phyloP scores from a whole-genome alignment of 2,888 invertebrate genomes.

The Hydroisotoma schaefferi region DNA sequence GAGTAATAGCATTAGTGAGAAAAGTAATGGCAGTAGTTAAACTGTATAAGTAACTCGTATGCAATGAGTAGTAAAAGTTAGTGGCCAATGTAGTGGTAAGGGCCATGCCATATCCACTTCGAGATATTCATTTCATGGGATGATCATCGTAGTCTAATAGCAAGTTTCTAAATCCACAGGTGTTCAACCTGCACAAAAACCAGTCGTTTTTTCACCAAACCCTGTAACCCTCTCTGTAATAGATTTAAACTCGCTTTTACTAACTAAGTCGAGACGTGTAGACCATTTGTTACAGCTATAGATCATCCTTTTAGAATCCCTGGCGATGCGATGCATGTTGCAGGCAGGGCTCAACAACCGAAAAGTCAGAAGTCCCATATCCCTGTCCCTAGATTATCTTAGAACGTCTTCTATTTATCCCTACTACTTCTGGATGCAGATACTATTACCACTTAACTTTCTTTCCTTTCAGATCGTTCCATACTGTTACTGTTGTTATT shows the following conservation, averaged over 20 bases:
- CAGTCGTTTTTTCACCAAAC: conserved; percentile 7
- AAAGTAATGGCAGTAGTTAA: neutral
- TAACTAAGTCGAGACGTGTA: neutral
- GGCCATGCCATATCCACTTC: neutral
- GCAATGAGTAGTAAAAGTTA: neutral
- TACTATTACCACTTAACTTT: too few relatives aligned
- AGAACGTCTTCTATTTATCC: too few relatives aligned
- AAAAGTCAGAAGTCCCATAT: too few relatives aligned
- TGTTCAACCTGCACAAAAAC: conserved; percentile 17
- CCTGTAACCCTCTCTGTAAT: conserved; percentile 1
- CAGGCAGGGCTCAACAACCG: too few relatives aligned
- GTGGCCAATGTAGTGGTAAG: neutral
- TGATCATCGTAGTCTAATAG: neutral
- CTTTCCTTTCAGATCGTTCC: too few relatives aligned
- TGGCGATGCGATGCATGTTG: too few relatives aligned
- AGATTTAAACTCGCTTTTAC: conserved; percentile 8
- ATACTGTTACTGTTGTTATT: too few relatives aligned
- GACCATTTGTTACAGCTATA: conserved; percentile 14
- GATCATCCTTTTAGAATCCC: neutral
- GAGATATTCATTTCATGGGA: neutral
- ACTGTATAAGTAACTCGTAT: too few relatives aligned
- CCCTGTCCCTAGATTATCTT: too few relatives aligned
- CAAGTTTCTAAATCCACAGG: conserved; percentile 10
- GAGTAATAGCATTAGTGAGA: neutral
- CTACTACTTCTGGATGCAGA: too few relatives aligned